phyloP scores from a whole-genome alignment of 2,888 invertebrate species.

The Macropis europaea region DNA sequence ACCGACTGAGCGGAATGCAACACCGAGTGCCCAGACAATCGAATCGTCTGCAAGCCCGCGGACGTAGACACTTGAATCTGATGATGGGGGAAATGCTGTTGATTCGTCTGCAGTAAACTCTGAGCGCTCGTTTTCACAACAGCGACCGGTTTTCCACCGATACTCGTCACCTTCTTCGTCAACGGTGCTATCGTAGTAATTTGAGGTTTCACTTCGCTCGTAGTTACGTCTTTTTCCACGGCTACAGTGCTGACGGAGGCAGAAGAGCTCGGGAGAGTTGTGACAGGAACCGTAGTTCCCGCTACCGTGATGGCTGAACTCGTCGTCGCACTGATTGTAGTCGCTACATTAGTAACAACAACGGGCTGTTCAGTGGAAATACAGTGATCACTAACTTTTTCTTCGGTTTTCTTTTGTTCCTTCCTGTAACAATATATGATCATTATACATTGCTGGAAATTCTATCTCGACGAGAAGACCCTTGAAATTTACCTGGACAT shows the following conservation, averaged over 20 bases:
- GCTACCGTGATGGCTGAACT: conserved; percentile 50
- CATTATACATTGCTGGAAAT: not conserved
- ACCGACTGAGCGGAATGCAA: conserved; percentile 78
- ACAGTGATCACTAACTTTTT: conserved; percentile 64
- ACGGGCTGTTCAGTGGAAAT: conserved; percentile 56
- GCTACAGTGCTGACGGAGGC: conserved; percentile 79
- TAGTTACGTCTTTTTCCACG: conserved; percentile 75
- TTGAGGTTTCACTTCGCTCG: conserved; percentile 49
- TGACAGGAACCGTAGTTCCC: conserved; percentile 47
- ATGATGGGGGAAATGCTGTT: conserved; percentile 77
- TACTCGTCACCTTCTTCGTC: conserved; percentile 69
- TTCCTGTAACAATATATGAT: conserved; percentile 51
- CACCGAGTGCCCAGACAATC: conserved; percentile 81
- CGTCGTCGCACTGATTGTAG: conserved; percentile 58
- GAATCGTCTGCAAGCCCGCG: conserved; percentile 81
- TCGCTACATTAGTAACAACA: conserved; percentile 49
- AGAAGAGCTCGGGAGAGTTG: conserved; percentile 63
- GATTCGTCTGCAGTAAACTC: conserved; percentile 77
- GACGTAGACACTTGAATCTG: conserved; percentile 79
- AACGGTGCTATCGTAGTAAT: conserved; percentile 59
- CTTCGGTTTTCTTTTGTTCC: conserved; percentile 68
- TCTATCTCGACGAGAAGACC: not conserved
- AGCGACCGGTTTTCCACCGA: conserved; percentile 74
- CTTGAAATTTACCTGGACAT: conserved; percentile 64
- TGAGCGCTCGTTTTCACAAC: conserved; percentile 76